Percentiles rank a stretch among this genome's conserved stretches.
phyloP scores from a whole-genome alignment of 2,797 vertebrate genomes.

The Enteromius trimaculatus region DNA sequence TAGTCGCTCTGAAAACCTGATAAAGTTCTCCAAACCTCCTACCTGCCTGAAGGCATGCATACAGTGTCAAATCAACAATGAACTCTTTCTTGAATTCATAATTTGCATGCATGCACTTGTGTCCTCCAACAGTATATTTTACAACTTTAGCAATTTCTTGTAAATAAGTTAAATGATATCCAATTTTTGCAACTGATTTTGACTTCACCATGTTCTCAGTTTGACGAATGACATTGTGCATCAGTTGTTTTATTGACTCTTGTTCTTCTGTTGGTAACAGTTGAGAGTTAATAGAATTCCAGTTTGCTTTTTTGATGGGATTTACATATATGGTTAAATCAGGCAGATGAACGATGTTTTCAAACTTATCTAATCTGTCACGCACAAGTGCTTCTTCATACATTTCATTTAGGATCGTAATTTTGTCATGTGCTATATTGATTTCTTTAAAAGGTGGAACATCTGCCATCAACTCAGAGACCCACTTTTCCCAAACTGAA shows the following conservation, averaged over 20 bases:
- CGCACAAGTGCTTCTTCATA: slow-evolving; percentile 24
- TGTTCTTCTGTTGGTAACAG: slow-evolving; percentile 22
- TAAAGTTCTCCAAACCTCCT: neutral
- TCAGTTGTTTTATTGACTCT: slow-evolving; percentile 23
- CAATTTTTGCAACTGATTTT: neutral
- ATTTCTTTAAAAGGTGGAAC: slow-evolving; percentile 8
- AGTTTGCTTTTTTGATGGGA: neutral
- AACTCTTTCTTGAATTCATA: slow-evolving; percentile 58
- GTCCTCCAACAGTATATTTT: neutral
- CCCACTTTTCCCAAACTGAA: slow-evolving; percentile 49
- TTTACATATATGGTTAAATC: slow-evolving; percentile 38
- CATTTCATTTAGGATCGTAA: slow-evolving; percentile 35
- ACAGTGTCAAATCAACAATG: neutral
- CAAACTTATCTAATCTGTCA: slow-evolving; percentile 14
- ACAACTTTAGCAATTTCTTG: slow-evolving; percentile 41
- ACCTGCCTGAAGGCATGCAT: neutral
- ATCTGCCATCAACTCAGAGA: slow-evolving; percentile 19
- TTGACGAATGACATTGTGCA: slow-evolving; percentile 1
- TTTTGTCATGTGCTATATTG: neutral
- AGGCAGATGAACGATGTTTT: neutral
- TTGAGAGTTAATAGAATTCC: neutral
- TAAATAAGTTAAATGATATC: slow-evolving; percentile 51
- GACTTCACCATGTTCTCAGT: slow-evolving; percentile 18
- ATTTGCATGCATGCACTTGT: slow-evolving; percentile 55
- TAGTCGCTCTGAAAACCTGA: neutral